These are phyloP conservation scores for Penaeus japonicus DNA, from an alignment of 1,140 invertebrate species.

Conservation along the genomic window DNA sequence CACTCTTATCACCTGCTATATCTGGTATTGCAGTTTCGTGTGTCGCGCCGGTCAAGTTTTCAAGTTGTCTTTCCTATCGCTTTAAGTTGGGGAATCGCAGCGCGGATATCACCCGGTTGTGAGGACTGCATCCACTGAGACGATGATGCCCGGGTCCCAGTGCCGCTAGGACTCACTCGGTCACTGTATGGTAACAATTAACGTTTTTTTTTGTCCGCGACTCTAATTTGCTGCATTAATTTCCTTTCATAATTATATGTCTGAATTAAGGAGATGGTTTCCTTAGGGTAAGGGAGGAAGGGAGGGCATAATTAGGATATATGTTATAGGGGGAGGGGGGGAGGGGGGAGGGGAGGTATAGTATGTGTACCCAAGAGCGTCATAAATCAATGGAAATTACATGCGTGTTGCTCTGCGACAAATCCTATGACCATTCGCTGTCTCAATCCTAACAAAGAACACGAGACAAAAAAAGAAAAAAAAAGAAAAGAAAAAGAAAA, in stretches of 20 bases:
- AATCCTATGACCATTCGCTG: neutral
- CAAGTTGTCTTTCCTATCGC: too few species aligned
- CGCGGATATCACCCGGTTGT: too few species aligned
- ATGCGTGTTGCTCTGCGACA: too few species aligned
- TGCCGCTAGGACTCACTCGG: neutral
- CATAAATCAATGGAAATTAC: neutral
- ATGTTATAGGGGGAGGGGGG: neutral
- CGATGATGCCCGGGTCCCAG: too few species aligned
- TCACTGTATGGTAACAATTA: conserved; percentile 42
- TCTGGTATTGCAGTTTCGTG: too few species aligned
- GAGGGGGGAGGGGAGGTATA: neutral
- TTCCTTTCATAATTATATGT: conserved; percentile 48
- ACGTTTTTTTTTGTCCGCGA: conserved; percentile 13
- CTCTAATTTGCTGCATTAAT: conserved; percentile 43
- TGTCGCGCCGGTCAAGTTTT: too few species aligned
- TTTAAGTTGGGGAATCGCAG: too few species aligned
- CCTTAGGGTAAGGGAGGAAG: neutral
- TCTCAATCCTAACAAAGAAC: neutral
- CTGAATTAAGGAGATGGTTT: conserved; percentile 40
- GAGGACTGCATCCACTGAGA: too few species aligned
- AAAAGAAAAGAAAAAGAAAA: neutral
- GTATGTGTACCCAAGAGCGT: neutral
- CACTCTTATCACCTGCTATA: too few species aligned
- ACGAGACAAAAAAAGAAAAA: neutral
- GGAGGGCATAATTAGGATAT: neutral